Conservation (phyloP, 2,888 invertebrate genomes). For the Timema podura region DNA sequence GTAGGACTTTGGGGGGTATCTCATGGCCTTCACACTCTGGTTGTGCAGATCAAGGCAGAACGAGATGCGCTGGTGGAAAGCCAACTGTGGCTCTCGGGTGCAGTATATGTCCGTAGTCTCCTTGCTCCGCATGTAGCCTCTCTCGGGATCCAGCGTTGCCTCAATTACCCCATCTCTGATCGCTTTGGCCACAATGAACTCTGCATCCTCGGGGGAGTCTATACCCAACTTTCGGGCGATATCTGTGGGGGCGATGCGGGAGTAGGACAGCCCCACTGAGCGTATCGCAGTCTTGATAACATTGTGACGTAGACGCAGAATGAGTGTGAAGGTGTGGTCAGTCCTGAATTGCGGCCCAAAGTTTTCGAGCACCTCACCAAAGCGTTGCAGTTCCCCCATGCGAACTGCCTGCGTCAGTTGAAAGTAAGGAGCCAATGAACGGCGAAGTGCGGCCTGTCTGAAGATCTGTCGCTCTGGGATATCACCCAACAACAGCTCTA, state of each 20-base stretch:
- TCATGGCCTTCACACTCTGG: constrained; percentile 98
- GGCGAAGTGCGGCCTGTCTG: constrained; percentile 82
- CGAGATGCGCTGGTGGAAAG: constrained; percentile 94
- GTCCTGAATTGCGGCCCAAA: constrained; percentile 87
- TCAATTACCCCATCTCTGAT: constrained; percentile 98
- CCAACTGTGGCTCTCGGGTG: constrained; percentile 91
- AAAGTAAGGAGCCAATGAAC: constrained; percentile 91
- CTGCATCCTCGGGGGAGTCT: constrained; percentile 96
- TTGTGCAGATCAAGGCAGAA: constrained; percentile 98
- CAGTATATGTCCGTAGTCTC: constrained; percentile 96
- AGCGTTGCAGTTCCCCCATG: constrained; percentile 88
- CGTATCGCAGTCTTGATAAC: constrained; percentile 98
- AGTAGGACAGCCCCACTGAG: constrained; percentile 94
- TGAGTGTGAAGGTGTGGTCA: constrained; percentile 94
- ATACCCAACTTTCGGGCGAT: constrained; percentile 91
- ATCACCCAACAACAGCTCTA: constrained; percentile 91
- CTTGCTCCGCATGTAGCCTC: constrained; percentile 95
- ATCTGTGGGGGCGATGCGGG: constrained; percentile 90
- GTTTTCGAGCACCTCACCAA: constrained; percentile 88
- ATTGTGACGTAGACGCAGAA: constrained; percentile 93
- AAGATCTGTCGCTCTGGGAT: constrained; percentile 97
- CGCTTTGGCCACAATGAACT: constrained; percentile 97
- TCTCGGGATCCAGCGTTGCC: constrained; percentile 92
- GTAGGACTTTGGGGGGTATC: constrained; percentile 98
- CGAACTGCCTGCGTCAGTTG: constrained; percentile 96